Evolutionary conservation across 2,113 vertebrate genomes (phyloP), one percentile per base, ranked within the genome.

Genomic region (Mustela lutreola): DNA sequence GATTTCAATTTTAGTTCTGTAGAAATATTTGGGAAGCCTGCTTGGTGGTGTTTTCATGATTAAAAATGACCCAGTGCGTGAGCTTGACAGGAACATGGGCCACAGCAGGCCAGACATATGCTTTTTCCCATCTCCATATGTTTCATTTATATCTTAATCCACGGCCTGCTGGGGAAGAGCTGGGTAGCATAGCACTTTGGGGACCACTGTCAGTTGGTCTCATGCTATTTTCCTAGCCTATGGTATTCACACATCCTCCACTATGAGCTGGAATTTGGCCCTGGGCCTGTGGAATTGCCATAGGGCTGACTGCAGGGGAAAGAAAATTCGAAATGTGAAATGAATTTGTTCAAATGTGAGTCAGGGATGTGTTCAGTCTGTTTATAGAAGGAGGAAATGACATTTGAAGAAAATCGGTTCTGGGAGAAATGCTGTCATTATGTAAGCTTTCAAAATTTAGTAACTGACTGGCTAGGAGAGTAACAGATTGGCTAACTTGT

Each of bases 281-380:
- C 45, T 50, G 50, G 42, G 87, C 93, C 82, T 93, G 73, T 80
- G 62, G 62, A 86, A 89, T 83, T 95, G 93, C 93, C 67, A 89
- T 45, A 84, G 95, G 93, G 79, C 76, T 94, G 67, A 94, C 92
- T 92, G 67, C 56, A 96, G 89, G 76, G 86, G 84, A 85, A 97
- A 95, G 79, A 93, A 95, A 97, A 95, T 88, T 80, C n/a, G 62
- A 94, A 97, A 96, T 93, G 75, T 96, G 93, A 97, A 96, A 97
- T 96, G 67, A 97, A 67, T 98, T 91, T 83, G 93, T 97, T 97
- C 96, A 88, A 65, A 92, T 97, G 56, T 95, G 89, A 97, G 89
- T 96, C 96, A 85, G 86, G 83, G 83, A 97, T 97, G 83, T 83
- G 58, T 95, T 97, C 42, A 4, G 48, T 95, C 85, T 94, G 96